Conservation (phyloP, 2,113 vertebrate genomes). For the Eurystomus gularis region DNA sequence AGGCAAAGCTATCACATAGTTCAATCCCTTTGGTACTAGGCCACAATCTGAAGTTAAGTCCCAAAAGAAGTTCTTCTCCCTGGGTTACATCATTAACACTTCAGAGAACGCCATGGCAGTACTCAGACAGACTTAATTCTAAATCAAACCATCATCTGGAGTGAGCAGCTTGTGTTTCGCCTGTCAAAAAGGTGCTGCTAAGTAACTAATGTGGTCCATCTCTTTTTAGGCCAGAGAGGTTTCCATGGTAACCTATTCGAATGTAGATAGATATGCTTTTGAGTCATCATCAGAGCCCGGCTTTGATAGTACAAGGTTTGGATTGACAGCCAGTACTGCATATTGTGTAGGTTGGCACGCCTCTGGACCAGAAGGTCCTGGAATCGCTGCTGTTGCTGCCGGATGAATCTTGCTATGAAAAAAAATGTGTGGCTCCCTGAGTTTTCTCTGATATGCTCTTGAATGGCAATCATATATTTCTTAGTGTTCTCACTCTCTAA, state of each 20-base stretch:
- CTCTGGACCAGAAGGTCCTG: conserved; percentile 61
- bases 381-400: conserved; percentile 23
- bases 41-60: background rate
- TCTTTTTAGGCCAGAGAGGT: conserved; percentile 60
- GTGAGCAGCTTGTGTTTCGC: conserved; percentile 63
- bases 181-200: conserved; percentile 65
- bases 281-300: conserved; percentile 34
- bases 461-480: background rate
- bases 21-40: background rate
- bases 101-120: background rate
- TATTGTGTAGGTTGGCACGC: conserved; percentile 37
- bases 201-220: conserved; percentile 62
- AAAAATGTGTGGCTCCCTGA: background rate
- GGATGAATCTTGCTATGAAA: background rate
- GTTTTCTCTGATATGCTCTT: background rate
- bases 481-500: background rate
- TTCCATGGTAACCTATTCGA: conserved; percentile 33
- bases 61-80: conserved; percentile 6
- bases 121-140: conserved; percentile 27
- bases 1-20: background rate
- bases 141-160: conserved; percentile 50
- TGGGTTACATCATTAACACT: background rate
- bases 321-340: conserved; percentile 53
- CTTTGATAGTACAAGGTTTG: conserved; percentile 16
- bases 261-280: conserved; percentile 41